These are phyloP conservation scores for Diploptera punctata DNA, from an alignment of 2,888 invertebrate species.

Conservation along the genomic window DNA sequence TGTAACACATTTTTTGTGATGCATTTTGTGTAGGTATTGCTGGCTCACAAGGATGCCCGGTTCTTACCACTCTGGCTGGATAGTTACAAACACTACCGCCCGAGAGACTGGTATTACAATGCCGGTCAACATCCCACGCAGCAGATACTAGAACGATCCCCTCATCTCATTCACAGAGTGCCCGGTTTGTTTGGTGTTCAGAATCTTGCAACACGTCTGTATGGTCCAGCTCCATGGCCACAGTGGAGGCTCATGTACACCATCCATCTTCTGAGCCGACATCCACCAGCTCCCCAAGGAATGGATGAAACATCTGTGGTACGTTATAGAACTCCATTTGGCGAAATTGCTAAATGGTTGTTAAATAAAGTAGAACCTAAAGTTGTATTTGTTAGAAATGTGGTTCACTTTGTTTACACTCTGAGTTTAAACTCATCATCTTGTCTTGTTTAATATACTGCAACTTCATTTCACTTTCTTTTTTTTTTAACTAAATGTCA, in stretches of 20 bases:
- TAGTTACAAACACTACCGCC: slow-evolving; percentile 51
- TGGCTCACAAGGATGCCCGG: slow-evolving; percentile 52
- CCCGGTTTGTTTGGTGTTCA: slow-evolving; percentile 52
- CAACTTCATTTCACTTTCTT: background rate
- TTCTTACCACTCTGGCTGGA: slow-evolving; percentile 52
- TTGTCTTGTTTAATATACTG: background rate
- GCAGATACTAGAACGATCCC: slow-evolving; percentile 49
- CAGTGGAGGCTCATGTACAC: slow-evolving; percentile 50
- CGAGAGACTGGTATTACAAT: slow-evolving; percentile 54
- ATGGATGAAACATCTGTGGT: slow-evolving; percentile 46
- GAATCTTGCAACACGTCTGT: slow-evolving; percentile 50
- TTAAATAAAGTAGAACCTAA: slow-evolving; percentile 34
- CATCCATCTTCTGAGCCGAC: slow-evolving; percentile 53
- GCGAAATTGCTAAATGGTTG: slow-evolving; percentile 48
- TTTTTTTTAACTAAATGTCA: background rate
- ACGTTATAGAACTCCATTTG: slow-evolving; percentile 47
- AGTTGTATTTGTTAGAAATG: background rate
- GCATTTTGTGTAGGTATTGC: slow-evolving; percentile 47
- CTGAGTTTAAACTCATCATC: background rate
- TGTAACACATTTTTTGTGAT: no score
- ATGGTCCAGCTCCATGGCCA: slow-evolving; percentile 46
- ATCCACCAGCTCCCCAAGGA: slow-evolving; percentile 46
- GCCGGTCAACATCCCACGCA: slow-evolving; percentile 54
- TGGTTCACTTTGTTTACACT: background rate
- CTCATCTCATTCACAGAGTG: slow-evolving; percentile 52